A percentile compares a stretch with the other conserved stretches of the same genome.
Evolutionary conservation across 1,140 invertebrate genomes (phyloP).

Genomic region (Tenebrio molitor): DNA sequence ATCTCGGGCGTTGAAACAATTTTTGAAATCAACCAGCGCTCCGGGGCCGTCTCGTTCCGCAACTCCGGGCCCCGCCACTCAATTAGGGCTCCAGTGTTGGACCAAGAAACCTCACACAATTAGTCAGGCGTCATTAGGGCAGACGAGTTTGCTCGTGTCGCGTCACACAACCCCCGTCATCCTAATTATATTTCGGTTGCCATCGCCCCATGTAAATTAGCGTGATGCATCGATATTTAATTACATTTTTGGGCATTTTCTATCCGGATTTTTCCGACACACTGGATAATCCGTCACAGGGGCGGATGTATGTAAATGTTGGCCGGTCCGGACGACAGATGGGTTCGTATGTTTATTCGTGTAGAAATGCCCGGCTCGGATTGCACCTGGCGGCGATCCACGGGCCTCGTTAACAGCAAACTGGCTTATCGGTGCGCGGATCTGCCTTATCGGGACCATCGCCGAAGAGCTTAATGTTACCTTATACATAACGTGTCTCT

Average conservation of each 20-base stretch:
- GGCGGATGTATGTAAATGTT: constrained; percentile 42
- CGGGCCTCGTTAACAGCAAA: constrained; percentile 52
- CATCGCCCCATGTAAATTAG: constrained; percentile 18
- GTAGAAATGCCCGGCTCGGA: constrained; percentile 50
- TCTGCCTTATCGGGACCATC: constrained; percentile 52
- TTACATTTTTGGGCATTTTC: constrained; percentile 41
- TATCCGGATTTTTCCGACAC: constrained; percentile 27
- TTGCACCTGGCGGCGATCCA: constrained; percentile 53
- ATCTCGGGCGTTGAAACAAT: too few relatives aligned
- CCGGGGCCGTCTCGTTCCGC: too few relatives aligned
- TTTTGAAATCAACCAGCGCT: too few relatives aligned
- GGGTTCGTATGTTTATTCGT: constrained; percentile 50
- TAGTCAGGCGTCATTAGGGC: constrained; percentile 9
- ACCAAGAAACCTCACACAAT: constrained; percentile 26
- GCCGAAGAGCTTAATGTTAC: constrained; percentile 53
- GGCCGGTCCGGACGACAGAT: constrained; percentile 19
- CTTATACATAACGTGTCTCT: constrained; percentile 47
- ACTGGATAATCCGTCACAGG: constrained; percentile 36
- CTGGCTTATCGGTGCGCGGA: constrained; percentile 50
- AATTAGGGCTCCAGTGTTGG: too few relatives aligned
- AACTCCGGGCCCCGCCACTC: too few relatives aligned
- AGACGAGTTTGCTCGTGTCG: background rate
- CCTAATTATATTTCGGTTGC: constrained; percentile 26
- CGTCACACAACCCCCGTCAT: background rate
- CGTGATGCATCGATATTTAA: constrained; percentile 49